These are phyloP conservation scores for Sparidentex hasta DNA, from an alignment of 2,797 vertebrate species.

Conservation along the genomic window DNA sequence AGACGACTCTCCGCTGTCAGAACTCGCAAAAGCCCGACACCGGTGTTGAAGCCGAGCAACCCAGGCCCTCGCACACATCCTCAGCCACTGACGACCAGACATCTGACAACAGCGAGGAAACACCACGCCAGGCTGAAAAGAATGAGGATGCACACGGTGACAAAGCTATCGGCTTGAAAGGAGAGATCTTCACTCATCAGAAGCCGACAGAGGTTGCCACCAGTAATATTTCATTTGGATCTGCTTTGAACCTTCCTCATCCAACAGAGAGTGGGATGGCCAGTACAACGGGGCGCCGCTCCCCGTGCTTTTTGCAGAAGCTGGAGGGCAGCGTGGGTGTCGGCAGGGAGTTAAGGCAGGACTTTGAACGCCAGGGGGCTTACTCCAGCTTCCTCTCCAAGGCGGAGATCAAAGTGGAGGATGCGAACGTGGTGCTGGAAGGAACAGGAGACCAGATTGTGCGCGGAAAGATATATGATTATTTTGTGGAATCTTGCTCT, in stretches of 20 bases:
- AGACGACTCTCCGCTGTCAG: slow-evolving; percentile 38
- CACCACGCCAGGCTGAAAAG: slow-evolving; percentile 8
- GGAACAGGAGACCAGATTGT: slow-evolving; percentile 73
- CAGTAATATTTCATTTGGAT: slow-evolving; percentile 58
- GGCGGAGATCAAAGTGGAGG: slow-evolving; percentile 89
- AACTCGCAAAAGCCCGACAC: slow-evolving; percentile 19
- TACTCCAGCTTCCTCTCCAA: slow-evolving; percentile 90
- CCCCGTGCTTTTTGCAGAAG: slow-evolving; percentile 82
- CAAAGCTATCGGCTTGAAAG: slow-evolving; percentile 35
- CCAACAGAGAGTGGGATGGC: slow-evolving; percentile 52
- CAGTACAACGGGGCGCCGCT: slow-evolving; percentile 73
- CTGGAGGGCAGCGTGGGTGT: slow-evolving; percentile 83
- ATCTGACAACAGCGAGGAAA: slow-evolving; percentile 39
- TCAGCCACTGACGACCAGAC: slow-evolving; percentile 29
- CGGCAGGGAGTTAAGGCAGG: slow-evolving; percentile 83
- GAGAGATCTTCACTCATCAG: slow-evolving; percentile 8
- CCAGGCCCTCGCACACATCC: background rate
- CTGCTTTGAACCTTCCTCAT: slow-evolving; percentile 71
- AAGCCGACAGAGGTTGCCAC: slow-evolving; percentile 35
- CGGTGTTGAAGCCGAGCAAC: slow-evolving; percentile 4
- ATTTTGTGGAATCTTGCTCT: slow-evolving; percentile 88
- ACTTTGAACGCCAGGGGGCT: slow-evolving; percentile 66
- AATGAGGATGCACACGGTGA: slow-evolving; percentile 41
- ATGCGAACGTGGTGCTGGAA: slow-evolving; percentile 82
- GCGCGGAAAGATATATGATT: slow-evolving; percentile 91